These are phyloP conservation scores for Sceliomorpha sp. DNA, from an alignment of 2,888 invertebrate genomes.

Conservation along the genomic window DNA sequence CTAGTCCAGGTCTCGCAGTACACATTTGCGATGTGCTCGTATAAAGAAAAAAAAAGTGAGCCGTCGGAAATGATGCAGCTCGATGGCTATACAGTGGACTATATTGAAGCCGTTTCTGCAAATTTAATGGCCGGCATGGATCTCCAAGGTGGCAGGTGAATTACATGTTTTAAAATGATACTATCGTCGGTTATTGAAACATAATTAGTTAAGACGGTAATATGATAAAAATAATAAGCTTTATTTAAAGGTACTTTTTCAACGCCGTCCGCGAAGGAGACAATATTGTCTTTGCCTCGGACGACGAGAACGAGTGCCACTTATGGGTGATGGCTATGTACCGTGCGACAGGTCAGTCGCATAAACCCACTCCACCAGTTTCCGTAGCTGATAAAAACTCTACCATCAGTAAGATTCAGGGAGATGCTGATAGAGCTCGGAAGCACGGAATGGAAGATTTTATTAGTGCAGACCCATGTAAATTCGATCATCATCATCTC, in stretches of 20 bases:
- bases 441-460: conserved; percentile 99
- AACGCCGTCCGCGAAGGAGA: conserved; percentile 99
- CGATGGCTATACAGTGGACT: conserved; percentile 99
- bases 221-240: conserved; percentile 7
- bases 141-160: conserved; percentile 78
- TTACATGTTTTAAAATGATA: no score
- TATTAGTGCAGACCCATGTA: conserved; percentile 99
- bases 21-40: conserved; percentile 99
- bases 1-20: conserved; percentile 99
- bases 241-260: conserved; percentile 90
- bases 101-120: conserved; percentile 96
- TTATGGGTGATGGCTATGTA: conserved; percentile 99
- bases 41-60: conserved; percentile 99
- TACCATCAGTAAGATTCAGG: conserved; percentile 93
- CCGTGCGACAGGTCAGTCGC: conserved; percentile 99
- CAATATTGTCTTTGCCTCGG: conserved; percentile 96
- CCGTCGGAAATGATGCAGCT: conserved; percentile 99
- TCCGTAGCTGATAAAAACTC: conserved; percentile 92
- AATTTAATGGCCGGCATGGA: conserved; percentile 95
- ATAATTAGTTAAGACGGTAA: neutral
- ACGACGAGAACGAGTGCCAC: conserved; percentile 98
- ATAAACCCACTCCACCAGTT: conserved; percentile 97
- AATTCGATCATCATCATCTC: conserved; percentile 95
- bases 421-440: conserved; percentile 96
- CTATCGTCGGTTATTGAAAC: neutral